Evolutionary conservation across 2,888 invertebrate species (phyloP), one percentile per base, ranked within the genome.

Genomic region (Bhutanitis thaidina): DNA sequence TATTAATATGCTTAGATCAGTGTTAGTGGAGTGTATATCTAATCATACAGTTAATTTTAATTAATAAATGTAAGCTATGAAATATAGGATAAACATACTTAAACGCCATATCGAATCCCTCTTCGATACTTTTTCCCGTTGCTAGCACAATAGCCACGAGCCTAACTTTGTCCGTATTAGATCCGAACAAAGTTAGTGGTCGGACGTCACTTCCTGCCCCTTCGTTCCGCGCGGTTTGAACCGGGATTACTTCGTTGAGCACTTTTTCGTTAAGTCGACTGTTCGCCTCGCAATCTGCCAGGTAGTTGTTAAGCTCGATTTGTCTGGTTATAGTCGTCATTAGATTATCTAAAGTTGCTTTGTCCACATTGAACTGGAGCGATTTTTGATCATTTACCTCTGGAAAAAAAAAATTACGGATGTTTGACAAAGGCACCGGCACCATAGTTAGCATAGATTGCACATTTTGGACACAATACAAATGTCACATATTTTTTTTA

Each of bases 251-350:
- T 37, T 83, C 81, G 20, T 70, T 65, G 1, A 84, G 56, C 1
- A 83, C 76, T 49, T 73, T 77, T 10, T 82, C 80, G 0, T 85
- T 88, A 2, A 90, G 74, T 1, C 85, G 68, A 1, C 90, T 91
- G 46, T 77, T 87, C 9, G 78, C 79, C 72, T 95, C 95, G 56
- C 93, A 93, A 2, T 88, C 87, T 0, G 92, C 90, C 14, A 96
- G 75, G 72, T 93, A 95, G 61, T 94, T 94, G 0, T 93, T 93
- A 0, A 96, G 90, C 64, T 97, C 96, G 62, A 94, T 92, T 75
- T 97, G 97, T n/a, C 94, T 87, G 4, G 92, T 91, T 57, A 97
- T 94, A 0, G 95, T 95, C 49, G 93, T 93, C 60, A 97, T 93
- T 58, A 96, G 93, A 59, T 93, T 93, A 72, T 93, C 93, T 58